phyloP scores from a whole-genome alignment of 2,113 vertebrate species.

The Piprites chloris region DNA sequence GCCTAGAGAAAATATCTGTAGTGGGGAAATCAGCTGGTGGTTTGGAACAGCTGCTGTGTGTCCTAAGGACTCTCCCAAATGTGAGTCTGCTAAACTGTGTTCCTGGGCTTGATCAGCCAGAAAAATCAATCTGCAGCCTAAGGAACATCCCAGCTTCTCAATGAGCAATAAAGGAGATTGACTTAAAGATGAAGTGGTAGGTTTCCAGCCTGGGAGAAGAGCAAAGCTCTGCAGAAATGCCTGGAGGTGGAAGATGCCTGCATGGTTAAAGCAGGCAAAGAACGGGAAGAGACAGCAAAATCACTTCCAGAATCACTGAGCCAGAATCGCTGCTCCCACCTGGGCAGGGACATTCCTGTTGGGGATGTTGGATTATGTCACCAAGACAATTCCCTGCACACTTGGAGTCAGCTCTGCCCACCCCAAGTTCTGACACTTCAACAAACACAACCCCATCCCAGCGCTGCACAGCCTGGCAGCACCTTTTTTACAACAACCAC shows the following conservation, averaged over 20 bases:
- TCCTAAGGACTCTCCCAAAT: not conserved
- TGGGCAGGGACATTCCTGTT: not conserved
- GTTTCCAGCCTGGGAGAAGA: not conserved
- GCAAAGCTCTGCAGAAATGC: not conserved
- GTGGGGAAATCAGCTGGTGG: not conserved
- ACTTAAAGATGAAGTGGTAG: not conserved
- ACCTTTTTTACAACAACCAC: rapidly evolving
- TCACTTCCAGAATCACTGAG: not conserved
- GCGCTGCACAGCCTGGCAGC: not conserved
- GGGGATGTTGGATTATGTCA: not conserved
- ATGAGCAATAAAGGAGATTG: not conserved
- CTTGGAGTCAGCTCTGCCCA: not conserved
- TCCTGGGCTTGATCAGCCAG: not conserved
- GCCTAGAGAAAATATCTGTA: not conserved
- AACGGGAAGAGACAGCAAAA: not conserved
- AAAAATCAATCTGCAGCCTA: not conserved
- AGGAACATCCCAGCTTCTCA: not conserved
- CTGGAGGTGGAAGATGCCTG: not conserved
- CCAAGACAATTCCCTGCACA: not conserved
- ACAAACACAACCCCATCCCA: not conserved
- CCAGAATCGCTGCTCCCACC: not conserved
- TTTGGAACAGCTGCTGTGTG: not conserved
- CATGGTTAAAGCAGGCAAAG: not conserved
- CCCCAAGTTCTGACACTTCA: not conserved
- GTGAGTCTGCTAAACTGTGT: not conserved